phyloP scores from a whole-genome alignment of 2,113 vertebrate genomes.

The Stegostoma tigrinum region DNA sequence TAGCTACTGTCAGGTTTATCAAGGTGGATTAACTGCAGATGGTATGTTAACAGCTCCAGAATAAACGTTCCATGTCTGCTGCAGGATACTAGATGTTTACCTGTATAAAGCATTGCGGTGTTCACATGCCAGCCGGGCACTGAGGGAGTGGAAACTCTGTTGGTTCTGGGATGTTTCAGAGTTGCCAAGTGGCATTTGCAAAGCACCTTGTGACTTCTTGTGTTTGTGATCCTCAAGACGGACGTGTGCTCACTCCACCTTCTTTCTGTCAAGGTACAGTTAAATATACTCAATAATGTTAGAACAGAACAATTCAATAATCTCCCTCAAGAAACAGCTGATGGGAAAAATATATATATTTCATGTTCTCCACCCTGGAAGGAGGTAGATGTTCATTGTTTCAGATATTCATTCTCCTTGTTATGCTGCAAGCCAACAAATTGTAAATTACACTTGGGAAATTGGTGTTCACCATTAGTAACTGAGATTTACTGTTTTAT shows the following conservation, averaged over 20 bases:
- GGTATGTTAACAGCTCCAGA: background rate
- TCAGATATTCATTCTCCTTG: background rate
- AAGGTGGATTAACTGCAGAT: background rate
- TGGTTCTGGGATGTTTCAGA: background rate
- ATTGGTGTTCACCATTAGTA: background rate
- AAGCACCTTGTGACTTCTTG: background rate
- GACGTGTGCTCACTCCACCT: background rate
- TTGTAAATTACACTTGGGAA: background rate
- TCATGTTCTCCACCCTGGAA: background rate
- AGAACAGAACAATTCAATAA: background rate
- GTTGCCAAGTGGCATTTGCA: background rate
- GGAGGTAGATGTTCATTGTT: background rate
- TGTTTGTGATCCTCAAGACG: background rate
- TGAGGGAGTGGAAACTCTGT: background rate
- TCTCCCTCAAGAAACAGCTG: background rate
- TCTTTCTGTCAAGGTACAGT: no score
- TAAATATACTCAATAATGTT: no score
- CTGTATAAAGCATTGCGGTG: background rate
- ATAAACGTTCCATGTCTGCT: background rate
- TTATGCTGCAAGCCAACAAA: background rate
- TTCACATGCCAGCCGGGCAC: background rate
- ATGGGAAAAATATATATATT: background rate
- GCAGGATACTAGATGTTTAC: background rate
- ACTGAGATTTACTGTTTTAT: background rate
- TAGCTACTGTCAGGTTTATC: background rate